Conservation (phyloP, 2,888 invertebrate species). For the Agrotis ipsilon region DNA sequence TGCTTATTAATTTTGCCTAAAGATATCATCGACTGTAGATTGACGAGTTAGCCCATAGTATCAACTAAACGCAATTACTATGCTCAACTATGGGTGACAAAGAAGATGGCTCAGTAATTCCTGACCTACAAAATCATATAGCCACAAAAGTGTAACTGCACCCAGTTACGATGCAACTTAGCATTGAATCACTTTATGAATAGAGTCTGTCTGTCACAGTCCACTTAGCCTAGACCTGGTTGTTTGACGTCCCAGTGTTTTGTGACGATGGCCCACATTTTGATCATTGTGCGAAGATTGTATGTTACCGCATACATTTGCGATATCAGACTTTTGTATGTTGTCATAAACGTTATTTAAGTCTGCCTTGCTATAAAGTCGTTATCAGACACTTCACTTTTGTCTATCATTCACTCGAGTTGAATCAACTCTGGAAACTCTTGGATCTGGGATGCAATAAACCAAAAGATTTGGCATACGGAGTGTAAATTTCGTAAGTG, state of each 20-base stretch:
- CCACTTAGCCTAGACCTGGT: slow-evolving; percentile 44
- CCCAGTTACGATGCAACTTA: slow-evolving; percentile 31
- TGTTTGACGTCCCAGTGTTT: slow-evolving; percentile 28
- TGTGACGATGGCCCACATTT: slow-evolving; percentile 40
- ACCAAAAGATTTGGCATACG: not conserved
- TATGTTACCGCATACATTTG: slow-evolving; percentile 18
- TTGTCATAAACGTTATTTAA: slow-evolving; percentile 3
- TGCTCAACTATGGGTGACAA: not conserved
- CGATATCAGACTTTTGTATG: slow-evolving; percentile 29
- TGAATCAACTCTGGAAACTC: not conserved
- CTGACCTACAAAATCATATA: slow-evolving; percentile 26
- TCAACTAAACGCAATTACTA: not conserved
- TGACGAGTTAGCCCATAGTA: not conserved
- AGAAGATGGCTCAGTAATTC: slow-evolving; percentile 5
- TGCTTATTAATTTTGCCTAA: too few relatives aligned
- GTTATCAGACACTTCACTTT: not conserved
- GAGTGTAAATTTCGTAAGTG: too few relatives aligned
- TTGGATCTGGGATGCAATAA: not conserved
- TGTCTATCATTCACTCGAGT: not conserved
- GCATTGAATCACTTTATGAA: slow-evolving; percentile 35
- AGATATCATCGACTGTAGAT: not conserved
- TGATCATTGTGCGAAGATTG: slow-evolving; percentile 42
- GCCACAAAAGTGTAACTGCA: slow-evolving; percentile 31
- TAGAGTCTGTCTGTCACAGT: slow-evolving; percentile 36
- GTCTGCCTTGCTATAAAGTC: not conserved